Percentiles rank a stretch among this genome's conserved stretches.
phyloP scores from a whole-genome alignment of 2,113 vertebrate species.

The Pachyramphus minor region DNA sequence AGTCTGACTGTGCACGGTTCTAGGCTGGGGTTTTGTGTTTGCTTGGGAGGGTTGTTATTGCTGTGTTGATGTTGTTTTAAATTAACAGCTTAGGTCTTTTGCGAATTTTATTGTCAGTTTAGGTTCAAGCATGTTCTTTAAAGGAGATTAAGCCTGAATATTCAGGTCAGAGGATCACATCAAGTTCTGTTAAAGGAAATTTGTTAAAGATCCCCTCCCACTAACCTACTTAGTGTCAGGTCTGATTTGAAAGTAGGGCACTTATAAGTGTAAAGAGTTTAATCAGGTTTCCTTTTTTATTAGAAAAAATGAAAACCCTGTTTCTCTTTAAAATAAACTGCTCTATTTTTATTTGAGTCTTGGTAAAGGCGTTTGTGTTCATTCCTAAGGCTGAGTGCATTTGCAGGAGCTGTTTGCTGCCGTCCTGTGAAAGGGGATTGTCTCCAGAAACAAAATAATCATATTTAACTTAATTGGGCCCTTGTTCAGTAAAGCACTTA shows the following conservation, averaged over 20 bases:
- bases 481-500: slow-evolving; percentile 61
- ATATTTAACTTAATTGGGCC: slow-evolving; percentile 53
- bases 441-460: slow-evolving; percentile 45
- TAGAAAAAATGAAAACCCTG: slow-evolving; percentile 48
- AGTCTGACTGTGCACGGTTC: background rate
- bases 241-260: slow-evolving; percentile 55
- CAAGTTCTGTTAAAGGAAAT: slow-evolving; percentile 65
- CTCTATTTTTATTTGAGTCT: slow-evolving; percentile 9
- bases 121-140: slow-evolving; percentile 14
- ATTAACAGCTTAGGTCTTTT: slow-evolving; percentile 15
- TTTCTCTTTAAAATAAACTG: slow-evolving; percentile 33
- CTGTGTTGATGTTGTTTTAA: background rate
- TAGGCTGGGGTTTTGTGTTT: background rate
- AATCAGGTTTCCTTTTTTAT: slow-evolving; percentile 62
- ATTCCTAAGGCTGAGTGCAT: background rate
- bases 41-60: background rate
- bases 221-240: slow-evolving; percentile 69
- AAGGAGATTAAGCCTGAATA: slow-evolving; percentile 59
- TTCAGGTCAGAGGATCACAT: slow-evolving; percentile 65
- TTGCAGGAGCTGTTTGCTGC: background rate
- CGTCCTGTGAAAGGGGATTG: background rate
- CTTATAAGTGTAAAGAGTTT: slow-evolving; percentile 63
- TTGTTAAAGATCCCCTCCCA: slow-evolving; percentile 60
- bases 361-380: slow-evolving; percentile 1
- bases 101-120: background rate